These are phyloP conservation scores for Drosophila carrolli DNA, from an alignment of 1,140 invertebrate genomes.

Conservation along the genomic window DNA sequence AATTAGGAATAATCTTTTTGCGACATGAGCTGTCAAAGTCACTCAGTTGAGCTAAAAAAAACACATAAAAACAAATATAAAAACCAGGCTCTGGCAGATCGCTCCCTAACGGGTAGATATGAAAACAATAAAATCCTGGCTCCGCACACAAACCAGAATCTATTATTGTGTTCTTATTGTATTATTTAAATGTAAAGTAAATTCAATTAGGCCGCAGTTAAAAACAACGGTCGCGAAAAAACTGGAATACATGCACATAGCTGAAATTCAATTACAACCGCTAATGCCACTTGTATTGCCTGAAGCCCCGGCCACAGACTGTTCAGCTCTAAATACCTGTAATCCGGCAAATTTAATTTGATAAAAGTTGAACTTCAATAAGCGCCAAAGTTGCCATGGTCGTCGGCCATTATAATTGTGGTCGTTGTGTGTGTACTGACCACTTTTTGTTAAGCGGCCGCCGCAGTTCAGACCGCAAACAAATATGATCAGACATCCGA, in stretches of 20 bases:
- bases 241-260: constrained; percentile 43
- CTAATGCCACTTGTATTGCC: constrained; percentile 79
- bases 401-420: constrained; percentile 71
- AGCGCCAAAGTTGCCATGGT: constrained; percentile 57
- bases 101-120: background rate
- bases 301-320: constrained; percentile 56
- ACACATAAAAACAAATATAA: background rate
- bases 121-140: constrained; percentile 1
- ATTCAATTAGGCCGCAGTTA: constrained; percentile 66
- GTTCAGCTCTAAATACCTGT: constrained; percentile 79
- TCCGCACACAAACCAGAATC: background rate
- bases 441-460: constrained; percentile 65
- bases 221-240: constrained; percentile 21
- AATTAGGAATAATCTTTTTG: constrained; percentile 34
- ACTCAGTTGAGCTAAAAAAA: constrained; percentile 24
- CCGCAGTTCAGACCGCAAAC: constrained; percentile 71
- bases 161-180: constrained; percentile 19
- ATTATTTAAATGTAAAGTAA: constrained; percentile 60
- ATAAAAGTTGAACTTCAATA: constrained; percentile 80
- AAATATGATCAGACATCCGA: constrained; percentile 80
- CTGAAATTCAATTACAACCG: constrained; percentile 78
- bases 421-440: constrained; percentile 24
- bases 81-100: background rate
- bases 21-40: constrained; percentile 35
- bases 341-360: constrained; percentile 80